Evolutionary conservation across 1,140 invertebrate species (phyloP), one percentile per base, ranked within the genome.

Genomic region (Drosophila trapezifrons): DNA sequence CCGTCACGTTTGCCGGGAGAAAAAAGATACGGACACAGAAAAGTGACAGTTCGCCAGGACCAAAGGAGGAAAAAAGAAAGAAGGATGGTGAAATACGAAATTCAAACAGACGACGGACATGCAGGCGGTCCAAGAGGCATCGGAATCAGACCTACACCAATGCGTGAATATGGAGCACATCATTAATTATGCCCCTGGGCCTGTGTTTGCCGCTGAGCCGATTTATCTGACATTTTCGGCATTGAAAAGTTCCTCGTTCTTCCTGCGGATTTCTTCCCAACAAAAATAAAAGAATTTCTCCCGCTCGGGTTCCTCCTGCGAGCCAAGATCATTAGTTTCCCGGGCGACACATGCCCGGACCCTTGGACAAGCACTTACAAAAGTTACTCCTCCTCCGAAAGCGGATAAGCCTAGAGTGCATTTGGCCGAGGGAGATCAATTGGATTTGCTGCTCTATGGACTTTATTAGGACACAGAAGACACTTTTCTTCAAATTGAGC

Each of bases 101-200:
- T 78, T 71, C 73, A 55, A 55, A 56, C 76, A 66, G 80, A 60
- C 80, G 77, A 80, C 38, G 80, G 81, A 84, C 71, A 80, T 80
- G 81, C 81, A 80, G 81, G 83, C 81, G 69, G 69, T 71, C 52
- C 8, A 51, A n/a, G 32, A 54, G 35, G 32, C 29, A 42, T 27
- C 29, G 60, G 71, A 45, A 47, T 66, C 52, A 78, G 89, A 91
- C 89, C 89, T 91, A 91, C 89, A 91, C 81, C 89, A 89, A 91
- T 81, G 84, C 80, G 82, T 82, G 63, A 86, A 90, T 89, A 76
- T 90, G 78, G 89, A 91, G 89, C 87, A 91, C 78, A 91, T 91
- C 89, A 91, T 91, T 91, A 91, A 91, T 91, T 91, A 91, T 89
- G 62, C 69, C 69, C 84, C 65, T 65, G 79, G 59, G 69, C 69